Evolutionary conservation across 2,888 invertebrate genomes (phyloP).

Genomic region (Tridacna gigas): DNA sequence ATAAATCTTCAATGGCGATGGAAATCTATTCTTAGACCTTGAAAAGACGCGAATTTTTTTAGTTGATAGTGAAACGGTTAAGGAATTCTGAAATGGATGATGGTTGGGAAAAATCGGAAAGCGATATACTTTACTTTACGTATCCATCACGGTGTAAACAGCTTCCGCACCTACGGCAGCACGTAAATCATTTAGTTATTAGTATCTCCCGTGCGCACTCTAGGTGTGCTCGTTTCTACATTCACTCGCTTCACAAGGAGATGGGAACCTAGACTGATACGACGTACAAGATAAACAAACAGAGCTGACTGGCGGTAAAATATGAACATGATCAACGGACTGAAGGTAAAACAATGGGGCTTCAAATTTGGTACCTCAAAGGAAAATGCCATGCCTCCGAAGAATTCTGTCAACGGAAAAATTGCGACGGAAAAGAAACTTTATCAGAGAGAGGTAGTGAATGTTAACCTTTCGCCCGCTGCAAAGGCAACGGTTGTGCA

Average conservation of each 20-base stretch:
- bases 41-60: too few species aligned
- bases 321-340: conserved; percentile 24
- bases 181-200: conserved; percentile 19
- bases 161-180: conserved; percentile 25
- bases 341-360: conserved; percentile 23
- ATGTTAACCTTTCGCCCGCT: background rate
- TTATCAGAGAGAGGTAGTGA: conserved; percentile 17
- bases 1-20: too few species aligned
- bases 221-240: conserved; percentile 27
- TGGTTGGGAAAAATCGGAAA: background rate
- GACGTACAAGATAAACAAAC: conserved; percentile 10
- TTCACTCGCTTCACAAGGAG: conserved; percentile 24
- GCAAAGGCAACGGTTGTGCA: conserved; percentile 7
- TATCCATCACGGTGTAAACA: conserved; percentile 3
- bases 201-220: conserved; percentile 1
- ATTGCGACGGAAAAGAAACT: background rate
- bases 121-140: background rate
- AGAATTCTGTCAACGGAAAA: background rate
- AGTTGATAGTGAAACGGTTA: too few species aligned
- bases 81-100: background rate
- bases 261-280: conserved; percentile 15
- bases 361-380: conserved; percentile 18
- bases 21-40: too few species aligned
- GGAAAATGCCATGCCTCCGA: background rate
- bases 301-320: background rate